Base-by-base conservation (phyloP, 1,140 invertebrate species). In the Tribolium madens region DNA sequence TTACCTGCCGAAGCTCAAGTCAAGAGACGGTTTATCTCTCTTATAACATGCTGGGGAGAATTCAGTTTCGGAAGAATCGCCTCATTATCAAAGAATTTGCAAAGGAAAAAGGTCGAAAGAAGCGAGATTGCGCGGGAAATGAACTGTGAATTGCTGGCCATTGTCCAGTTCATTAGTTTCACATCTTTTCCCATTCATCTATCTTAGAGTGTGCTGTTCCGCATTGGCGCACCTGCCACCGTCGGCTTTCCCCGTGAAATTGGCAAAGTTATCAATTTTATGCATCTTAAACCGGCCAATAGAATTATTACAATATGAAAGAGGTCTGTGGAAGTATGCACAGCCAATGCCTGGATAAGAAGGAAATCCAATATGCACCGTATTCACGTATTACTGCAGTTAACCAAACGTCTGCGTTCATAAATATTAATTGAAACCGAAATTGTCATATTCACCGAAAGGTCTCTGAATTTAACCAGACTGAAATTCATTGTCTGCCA, bases 111-210 rank as follows among this genome's bases (percentile, higher is more conserved):
- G 26, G 57, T 33, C 57, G 18, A 33, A 10, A n/a, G 21, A 33
- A 47, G 46, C 70, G 70, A 72, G 46, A 71, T 64, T 72, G 68
- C n/a, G 73, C 48, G 69, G 53, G 50, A 80, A 80, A 80, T 80
- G 76, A 80, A 80, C 57, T 73, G 75, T 76, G 60, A 80, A 76
- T 60, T 69, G 71, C 73, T 21, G 69, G 60, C 76, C 76, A 78
- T 78, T 80, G 79, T 80, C 79, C 79, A 80, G 79, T 78, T 80
- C 79, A 80, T 80, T 80, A 78, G 75, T 78, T 80, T 76, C 74
- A 31, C 77, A 80, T 80, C 76, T 76, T 76, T 75, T 70, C 60
- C 50, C 76, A 78, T 78, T 78, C 75, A 76, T 80, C 79, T 72
- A 80, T 78, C 48, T 48, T 64, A 68, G 53, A 64, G 70, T 52